These are phyloP conservation scores for Dichetophora obliterata DNA, from an alignment of 2,888 invertebrate species.

Conservation along the genomic window DNA sequence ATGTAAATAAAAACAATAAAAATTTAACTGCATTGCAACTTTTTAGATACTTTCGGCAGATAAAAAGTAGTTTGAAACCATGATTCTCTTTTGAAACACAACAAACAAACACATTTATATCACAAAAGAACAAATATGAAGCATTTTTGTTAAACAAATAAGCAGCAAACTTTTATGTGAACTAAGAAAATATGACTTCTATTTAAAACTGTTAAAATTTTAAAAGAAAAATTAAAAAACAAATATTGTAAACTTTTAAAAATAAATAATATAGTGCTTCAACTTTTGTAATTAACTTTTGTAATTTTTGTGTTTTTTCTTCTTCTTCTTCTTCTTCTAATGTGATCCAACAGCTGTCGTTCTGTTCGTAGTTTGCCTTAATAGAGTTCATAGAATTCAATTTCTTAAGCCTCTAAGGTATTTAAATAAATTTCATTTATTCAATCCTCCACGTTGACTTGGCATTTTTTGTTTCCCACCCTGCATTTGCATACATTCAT, in stretches of 20 bases:
- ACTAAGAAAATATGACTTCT: background rate
- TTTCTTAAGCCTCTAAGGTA: constrained; percentile 22
- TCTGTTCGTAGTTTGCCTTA: background rate
- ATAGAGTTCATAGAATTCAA: background rate
- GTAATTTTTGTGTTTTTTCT: background rate
- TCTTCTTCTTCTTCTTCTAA: background rate
- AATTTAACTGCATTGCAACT: background rate
- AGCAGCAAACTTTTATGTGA: background rate
- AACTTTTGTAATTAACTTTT: background rate
- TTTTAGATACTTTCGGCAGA: background rate
- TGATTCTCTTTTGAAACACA: background rate
- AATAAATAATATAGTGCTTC: background rate
- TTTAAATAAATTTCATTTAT: constrained; percentile 3
- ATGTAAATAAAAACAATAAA: background rate
- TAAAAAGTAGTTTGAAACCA: background rate
- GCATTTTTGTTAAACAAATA: background rate
- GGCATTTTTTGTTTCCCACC: background rate
- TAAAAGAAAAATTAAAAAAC: background rate
- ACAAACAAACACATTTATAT: background rate
- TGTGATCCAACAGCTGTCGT: constrained; percentile 17
- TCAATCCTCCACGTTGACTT: background rate
- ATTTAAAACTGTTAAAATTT: background rate
- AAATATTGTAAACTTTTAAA: background rate
- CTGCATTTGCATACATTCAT: background rate
- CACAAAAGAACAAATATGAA: background rate